Base-by-base conservation (phyloP, 1,140 invertebrate species). In the Drosophila teissieri region DNA sequence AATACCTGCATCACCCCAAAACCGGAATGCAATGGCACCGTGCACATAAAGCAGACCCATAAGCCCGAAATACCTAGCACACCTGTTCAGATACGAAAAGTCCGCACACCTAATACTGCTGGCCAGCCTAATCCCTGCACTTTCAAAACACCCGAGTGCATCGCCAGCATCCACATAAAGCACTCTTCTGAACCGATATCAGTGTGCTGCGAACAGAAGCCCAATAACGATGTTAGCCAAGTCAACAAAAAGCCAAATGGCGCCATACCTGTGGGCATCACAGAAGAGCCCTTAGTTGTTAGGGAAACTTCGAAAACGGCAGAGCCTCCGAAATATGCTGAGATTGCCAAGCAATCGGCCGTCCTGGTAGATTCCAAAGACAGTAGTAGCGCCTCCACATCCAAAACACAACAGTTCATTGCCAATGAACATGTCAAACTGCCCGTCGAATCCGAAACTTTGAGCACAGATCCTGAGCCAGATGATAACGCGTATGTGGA, bases 151-250 rank as follows among this genome's bases (percentile, higher is more conserved):
- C 37, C 37, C 0, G 37, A 52, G 7, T 68, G 64, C 14, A 37
- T 15, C 15, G 64, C 64, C 19, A 60, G 37, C 11, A 4, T 68
- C 12, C 64, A 68, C 12, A 48, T 68, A 14, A 65, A 17, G 22
- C 64, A 68, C 44, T n/a, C 15, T 39, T 11, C 48, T 42, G 36
- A 51, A 37, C 3, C 34, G 1, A 44, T 34, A 19, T 12, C 15
- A 10, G 2, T 42, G 19, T 24, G 27, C 37, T 40, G 44, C 17
- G 45, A 67, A n/a, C 15, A 19, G 19, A 42, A 51, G 22, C 36
- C 19, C 14, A 51, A 51, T 40, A 46, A 63, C 19, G 22, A 53
- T 17, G 64, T 65, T 31, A 49, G 5, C n/a, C 64, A 34, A 46
- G 2, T 44, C 12, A 37, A n/a, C 34, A 37, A 52, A 45, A 37